Evolutionary conservation across 2,797 vertebrate species (phyloP).

Genomic region (Xiphophorus birchmanni): DNA sequence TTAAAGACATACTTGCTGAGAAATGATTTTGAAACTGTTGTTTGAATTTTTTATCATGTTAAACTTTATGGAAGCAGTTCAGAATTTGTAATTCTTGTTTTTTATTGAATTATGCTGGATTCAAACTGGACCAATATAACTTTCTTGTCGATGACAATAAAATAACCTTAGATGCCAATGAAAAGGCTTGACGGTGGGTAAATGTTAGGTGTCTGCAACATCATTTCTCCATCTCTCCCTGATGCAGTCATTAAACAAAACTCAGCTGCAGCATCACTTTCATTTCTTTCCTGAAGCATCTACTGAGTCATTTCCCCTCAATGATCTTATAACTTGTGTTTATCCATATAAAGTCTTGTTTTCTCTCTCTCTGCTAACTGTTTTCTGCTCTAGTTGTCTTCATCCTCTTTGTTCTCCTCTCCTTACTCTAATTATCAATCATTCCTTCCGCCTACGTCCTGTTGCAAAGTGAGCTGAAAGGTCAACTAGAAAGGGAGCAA

Average conservation of each 20-base stretch:
- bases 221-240: neutral
- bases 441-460: constrained; percentile 4
- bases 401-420: constrained; percentile 21
- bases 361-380: constrained; percentile 11
- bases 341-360: neutral
- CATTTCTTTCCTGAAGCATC: neutral
- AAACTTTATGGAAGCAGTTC: neutral
- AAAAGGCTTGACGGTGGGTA: neutral
- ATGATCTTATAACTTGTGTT: constrained; percentile 19
- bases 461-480: constrained; percentile 12
- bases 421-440: constrained; percentile 16
- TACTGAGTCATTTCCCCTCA: constrained; percentile 27
- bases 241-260: neutral
- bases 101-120: neutral
- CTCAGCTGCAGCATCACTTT: neutral
- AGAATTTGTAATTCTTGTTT: neutral
- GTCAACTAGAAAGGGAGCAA: neutral
- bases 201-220: neutral
- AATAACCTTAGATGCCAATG: neutral
- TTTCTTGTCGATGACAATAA: neutral
- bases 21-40: neutral
- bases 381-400: constrained; percentile 41
- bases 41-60: neutral
- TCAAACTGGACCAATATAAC: neutral
- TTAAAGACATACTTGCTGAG: neutral